These are phyloP conservation scores for Melanerpes aurifrons DNA, from an alignment of 2,113 vertebrate species.

Conservation along the genomic window DNA sequence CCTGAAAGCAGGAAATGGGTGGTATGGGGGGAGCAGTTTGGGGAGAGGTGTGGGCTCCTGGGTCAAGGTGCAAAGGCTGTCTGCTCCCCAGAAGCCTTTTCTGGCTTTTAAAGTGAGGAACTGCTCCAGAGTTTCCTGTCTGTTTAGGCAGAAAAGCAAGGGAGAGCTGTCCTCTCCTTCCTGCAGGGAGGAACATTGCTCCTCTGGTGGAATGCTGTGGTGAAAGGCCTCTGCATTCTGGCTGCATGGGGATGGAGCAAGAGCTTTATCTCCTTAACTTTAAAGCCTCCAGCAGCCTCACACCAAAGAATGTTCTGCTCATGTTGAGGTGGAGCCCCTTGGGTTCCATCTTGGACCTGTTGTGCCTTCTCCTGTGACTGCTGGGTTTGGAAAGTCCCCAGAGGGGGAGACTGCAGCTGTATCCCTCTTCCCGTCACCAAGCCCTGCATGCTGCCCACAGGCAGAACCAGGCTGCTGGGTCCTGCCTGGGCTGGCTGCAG, in stretches of 20 bases:
- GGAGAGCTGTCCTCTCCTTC: neutral
- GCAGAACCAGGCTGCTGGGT: neutral
- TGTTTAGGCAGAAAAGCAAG: neutral
- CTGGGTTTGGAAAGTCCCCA: no score
- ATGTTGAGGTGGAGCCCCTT: no score
- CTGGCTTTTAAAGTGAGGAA: neutral
- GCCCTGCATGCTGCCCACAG: neutral
- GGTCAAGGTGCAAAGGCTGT: neutral
- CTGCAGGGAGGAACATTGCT: neutral
- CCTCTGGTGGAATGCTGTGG: neutral
- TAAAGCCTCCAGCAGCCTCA: neutral
- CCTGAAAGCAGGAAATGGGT: neutral
- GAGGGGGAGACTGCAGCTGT: neutral
- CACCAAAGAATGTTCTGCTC: no score
- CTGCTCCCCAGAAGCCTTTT: neutral
- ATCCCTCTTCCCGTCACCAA: neutral
- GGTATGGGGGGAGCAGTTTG: neutral
- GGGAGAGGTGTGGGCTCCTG: neutral
- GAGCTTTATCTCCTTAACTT: conserved; percentile 22
- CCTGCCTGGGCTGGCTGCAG: neutral
- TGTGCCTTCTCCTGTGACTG: no score
- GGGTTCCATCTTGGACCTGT: no score
- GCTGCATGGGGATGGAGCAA: neutral
- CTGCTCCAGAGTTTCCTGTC: neutral
- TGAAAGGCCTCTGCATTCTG: neutral